These are phyloP conservation scores for Spea bombifrons DNA, from an alignment of 2,113 vertebrate genomes.

Conservation along the genomic window DNA sequence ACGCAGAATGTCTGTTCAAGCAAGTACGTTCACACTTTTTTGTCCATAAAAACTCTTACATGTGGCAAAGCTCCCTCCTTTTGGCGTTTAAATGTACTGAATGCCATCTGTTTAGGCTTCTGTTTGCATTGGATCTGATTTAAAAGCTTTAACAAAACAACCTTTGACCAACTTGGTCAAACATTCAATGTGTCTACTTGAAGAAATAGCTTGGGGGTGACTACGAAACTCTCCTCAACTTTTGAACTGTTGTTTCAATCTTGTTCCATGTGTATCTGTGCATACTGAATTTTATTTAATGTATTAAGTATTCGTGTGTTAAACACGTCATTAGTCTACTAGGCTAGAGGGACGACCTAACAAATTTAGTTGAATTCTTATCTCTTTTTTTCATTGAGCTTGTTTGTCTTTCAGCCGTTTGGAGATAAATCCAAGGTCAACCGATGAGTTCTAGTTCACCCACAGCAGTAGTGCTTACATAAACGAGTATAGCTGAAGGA, in stretches of 20 bases:
- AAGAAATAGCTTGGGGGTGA: neutral
- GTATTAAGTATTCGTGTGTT: neutral
- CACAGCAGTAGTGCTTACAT: no score
- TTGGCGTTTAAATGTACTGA: constrained; percentile 9
- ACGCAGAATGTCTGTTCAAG: neutral
- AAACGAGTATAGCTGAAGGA: no score
- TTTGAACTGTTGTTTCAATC: neutral
- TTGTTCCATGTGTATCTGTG: neutral
- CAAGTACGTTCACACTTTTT: neutral
- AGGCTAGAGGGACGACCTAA: no score
- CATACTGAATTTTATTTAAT: neutral
- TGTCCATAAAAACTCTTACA: neutral
- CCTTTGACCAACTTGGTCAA: constrained; percentile 11
- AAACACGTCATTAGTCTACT: no score
- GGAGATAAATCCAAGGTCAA: no score
- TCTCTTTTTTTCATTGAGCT: no score
- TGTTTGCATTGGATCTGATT: constrained; percentile 8
- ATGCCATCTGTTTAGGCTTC: constrained; percentile 10
- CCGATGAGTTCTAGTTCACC: no score
- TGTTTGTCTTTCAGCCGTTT: no score
- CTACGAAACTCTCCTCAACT: constrained; percentile 31
- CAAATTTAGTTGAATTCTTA: no score
- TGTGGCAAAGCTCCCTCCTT: neutral
- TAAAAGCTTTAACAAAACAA: constrained; percentile 7
- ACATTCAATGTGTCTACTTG: neutral